These are phyloP conservation scores for Apis laboriosa DNA, from an alignment of 1,140 invertebrate genomes.

Conservation along the genomic window DNA sequence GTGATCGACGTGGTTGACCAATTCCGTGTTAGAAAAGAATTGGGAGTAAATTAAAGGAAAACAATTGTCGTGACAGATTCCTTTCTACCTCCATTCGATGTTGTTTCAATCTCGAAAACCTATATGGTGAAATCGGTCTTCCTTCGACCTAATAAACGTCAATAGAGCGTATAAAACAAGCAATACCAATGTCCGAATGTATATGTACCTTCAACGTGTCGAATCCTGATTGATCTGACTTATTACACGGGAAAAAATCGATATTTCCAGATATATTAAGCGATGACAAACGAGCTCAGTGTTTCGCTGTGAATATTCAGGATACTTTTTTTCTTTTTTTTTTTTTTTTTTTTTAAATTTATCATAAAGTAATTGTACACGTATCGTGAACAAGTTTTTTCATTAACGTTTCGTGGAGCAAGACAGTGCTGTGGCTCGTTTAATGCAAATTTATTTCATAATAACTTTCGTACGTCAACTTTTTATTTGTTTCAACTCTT, in stretches of 20 bases:
- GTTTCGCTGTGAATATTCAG: not conserved
- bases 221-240: slow-evolving; percentile 9
- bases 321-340: too few relatives aligned
- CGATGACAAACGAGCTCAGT: not conserved
- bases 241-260: not conserved
- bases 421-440: too few relatives aligned
- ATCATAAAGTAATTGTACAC: too few relatives aligned
- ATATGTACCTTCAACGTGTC: slow-evolving; percentile 3
- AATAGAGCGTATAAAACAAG: slow-evolving; percentile 14
- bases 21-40: slow-evolving; percentile 18
- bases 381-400: too few relatives aligned
- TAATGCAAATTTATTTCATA: too few relatives aligned
- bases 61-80: slow-evolving; percentile 54
- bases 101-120: slow-evolving; percentile 30
- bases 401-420: too few relatives aligned
- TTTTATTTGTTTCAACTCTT: too few relatives aligned
- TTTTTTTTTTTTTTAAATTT: too few relatives aligned
- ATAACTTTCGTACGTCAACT: too few relatives aligned
- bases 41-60: slow-evolving; percentile 63
- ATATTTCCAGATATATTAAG: not conserved
- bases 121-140: slow-evolving; percentile 19
- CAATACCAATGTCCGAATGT: not conserved
- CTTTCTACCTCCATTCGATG: not conserved
- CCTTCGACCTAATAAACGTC: slow-evolving; percentile 44
- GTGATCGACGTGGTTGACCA: slow-evolving; percentile 56